A percentile compares a stretch with the other conserved stretches of the same genome.
Evolutionary conservation across 2,888 invertebrate species (phyloP).

Genomic region (Chloromyia formosa): DNA sequence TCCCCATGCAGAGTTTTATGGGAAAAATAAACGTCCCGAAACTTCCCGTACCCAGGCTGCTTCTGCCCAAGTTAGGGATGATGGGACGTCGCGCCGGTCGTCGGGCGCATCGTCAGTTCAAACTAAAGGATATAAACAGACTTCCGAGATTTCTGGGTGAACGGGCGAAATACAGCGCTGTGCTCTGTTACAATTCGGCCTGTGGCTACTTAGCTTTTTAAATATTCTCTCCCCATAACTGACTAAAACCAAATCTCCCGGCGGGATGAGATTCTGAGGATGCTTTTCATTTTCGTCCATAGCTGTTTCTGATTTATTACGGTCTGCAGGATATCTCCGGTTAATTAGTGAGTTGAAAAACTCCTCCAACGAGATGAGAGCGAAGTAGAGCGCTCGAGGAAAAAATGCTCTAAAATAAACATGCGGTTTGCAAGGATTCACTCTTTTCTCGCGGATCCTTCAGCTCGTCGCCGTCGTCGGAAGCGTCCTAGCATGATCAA

Average conservation of each 20-base stretch:
- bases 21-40: not conserved
- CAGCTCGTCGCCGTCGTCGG: too few relatives aligned
- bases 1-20: not conserved
- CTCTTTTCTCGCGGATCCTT: not conserved
- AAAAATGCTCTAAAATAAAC: not conserved
- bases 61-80: not conserved
- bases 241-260: not conserved
- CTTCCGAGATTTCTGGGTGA: too few relatives aligned
- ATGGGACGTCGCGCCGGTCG: not conserved
- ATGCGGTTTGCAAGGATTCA: too few relatives aligned
- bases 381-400: not conserved
- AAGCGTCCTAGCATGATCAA: too few relatives aligned
- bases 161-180: not conserved
- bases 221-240: not conserved
- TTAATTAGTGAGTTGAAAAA: slow-evolving; percentile 40
- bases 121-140: too few relatives aligned
- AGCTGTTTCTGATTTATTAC: slow-evolving; percentile 30
- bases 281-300: slow-evolving; percentile 12
- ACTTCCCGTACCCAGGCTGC: not conserved
- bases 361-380: slow-evolving; percentile 10
- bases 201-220: not conserved
- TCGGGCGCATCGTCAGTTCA: too few relatives aligned
- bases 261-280: not conserved
- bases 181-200: not conserved
- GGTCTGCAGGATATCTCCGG: slow-evolving; percentile 16